Base-by-base conservation (phyloP, 2,797 vertebrate species). In the Amazona finschi region DNA sequence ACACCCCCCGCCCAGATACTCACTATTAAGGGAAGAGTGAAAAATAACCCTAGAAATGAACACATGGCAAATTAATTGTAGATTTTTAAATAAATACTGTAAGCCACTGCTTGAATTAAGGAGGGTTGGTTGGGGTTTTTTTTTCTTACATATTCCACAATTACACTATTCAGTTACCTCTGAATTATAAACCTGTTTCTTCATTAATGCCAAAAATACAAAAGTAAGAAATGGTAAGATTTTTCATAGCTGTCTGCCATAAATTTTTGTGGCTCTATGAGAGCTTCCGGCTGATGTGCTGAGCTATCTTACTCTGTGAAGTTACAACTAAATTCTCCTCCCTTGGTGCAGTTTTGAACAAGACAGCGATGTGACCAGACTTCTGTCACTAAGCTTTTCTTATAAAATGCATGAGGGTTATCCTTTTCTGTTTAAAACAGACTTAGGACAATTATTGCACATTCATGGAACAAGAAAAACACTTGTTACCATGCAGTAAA, bases 41-140 rank as follows among this genome's bases (percentile, higher is more conserved):
- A 91, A 84, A 88, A 69, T 46, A 89, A 82, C n/a, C 27, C 24
- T 52, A 80, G 90, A 90, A 64, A 25, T 22, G 16, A 95, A 77
- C 27, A 73, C 7, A 24, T 1, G 3, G 11, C 44, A 85, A 87
- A 61, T 74, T 78, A 66, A 81, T 13, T 28, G 22, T 43, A 7
- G 15, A 58, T n/a, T 92, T 89, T 61, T 0, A 71, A 81, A 90
- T 33, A 92, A 89, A 75, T 50, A 67, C 11, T 39, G 15, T 31
- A 94, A 86, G 16, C 5, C 28, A 67, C 9, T 74, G 64, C 31
- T 21, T 76, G 33, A 76, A 47, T 28, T 61, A 85, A 64, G 8
- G 11, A 15, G 2, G 3, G 0, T 2, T 58, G 55, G 10, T 24
- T 57, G 7, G 12, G 15, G 27, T 27, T 15, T 25, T 24, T 15